These are phyloP conservation scores for Holocentrus rufus DNA, from an alignment of 2,797 vertebrate genomes.

Conservation along the genomic window DNA sequence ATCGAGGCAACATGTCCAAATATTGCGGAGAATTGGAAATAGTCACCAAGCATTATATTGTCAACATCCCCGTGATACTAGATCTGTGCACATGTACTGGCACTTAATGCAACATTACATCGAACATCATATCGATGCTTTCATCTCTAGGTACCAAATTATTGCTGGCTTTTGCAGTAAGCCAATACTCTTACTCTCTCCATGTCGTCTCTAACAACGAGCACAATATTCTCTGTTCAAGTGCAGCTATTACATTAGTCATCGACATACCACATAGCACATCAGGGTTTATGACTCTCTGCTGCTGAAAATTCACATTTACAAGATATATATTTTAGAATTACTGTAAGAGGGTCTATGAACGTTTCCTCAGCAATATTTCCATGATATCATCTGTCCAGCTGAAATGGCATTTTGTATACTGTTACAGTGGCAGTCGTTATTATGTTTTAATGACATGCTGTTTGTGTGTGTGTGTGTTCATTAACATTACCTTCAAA, in stretches of 20 bases:
- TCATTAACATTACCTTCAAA: constrained; percentile 5
- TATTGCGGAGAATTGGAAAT: constrained; percentile 20
- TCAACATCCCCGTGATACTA: constrained; percentile 37
- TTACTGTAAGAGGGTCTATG: constrained; percentile 36
- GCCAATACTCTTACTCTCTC: neutral
- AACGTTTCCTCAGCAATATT: constrained; percentile 52
- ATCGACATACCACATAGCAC: constrained; percentile 21
- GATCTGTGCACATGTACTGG: constrained; percentile 33
- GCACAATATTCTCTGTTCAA: neutral
- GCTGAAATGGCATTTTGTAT: constrained; percentile 27
- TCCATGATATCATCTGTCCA: constrained; percentile 52
- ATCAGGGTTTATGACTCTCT: constrained; percentile 49
- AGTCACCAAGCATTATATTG: constrained; percentile 13
- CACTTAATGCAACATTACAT: constrained; percentile 26
- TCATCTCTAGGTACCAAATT: constrained; percentile 43
- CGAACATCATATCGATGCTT: constrained; percentile 30
- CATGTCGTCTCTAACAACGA: neutral
- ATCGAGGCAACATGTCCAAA: constrained; percentile 28
- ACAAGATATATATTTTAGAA: constrained; percentile 34
- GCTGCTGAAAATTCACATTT: constrained; percentile 55
- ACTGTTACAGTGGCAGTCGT: constrained; percentile 26
- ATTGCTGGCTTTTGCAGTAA: constrained; percentile 17
- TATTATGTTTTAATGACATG: constrained; percentile 10
- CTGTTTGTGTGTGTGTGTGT: neutral
- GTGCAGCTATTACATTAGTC: constrained; percentile 1